phyloP scores from a whole-genome alignment of 2,888 invertebrate species.

The Phanerotoma sp. region DNA sequence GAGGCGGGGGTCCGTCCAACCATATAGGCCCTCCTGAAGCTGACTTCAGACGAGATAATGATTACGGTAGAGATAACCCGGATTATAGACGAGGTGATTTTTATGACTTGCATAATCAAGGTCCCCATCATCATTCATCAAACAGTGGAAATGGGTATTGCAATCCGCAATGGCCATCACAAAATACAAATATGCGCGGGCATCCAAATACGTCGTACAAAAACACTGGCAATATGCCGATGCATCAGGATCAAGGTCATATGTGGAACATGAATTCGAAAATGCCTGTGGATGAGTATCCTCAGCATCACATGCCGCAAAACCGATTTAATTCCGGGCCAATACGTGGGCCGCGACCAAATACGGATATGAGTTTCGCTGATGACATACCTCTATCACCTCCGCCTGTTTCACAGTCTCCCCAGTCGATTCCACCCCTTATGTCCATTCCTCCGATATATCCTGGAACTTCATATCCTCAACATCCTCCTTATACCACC shows the following conservation, averaged over 20 bases:
- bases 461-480: conserved; percentile 19
- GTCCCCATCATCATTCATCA: conserved; percentile 27
- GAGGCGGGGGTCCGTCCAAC: neutral
- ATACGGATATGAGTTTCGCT: conserved; percentile 21
- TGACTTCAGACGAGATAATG: conserved; percentile 24
- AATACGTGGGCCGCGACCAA: conserved; percentile 24
- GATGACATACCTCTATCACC: conserved; percentile 7
- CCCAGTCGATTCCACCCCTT: conserved; percentile 18
- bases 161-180: conserved; percentile 25
- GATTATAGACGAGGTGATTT: conserved; percentile 14
- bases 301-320: conserved; percentile 15
- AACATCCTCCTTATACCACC: conserved; percentile 28
- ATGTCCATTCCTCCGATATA: conserved; percentile 16
- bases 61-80: conserved; percentile 15
- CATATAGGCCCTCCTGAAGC: conserved; percentile 17
- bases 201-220: conserved; percentile 22
- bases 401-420: too few relatives aligned
- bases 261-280: conserved; percentile 37
- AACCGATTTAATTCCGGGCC: conserved; percentile 29
- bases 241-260: conserved; percentile 37
- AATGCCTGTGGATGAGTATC: conserved; percentile 31
- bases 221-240: conserved; percentile 4
- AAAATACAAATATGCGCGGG: conserved; percentile 20
- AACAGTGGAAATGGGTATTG: conserved; percentile 7
- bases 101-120: conserved; percentile 18